A percentile compares a stretch with the other conserved stretches of the same genome.
Evolutionary conservation across 2,113 vertebrate genomes (phyloP).

Genomic region (Colinus virginianus): DNA sequence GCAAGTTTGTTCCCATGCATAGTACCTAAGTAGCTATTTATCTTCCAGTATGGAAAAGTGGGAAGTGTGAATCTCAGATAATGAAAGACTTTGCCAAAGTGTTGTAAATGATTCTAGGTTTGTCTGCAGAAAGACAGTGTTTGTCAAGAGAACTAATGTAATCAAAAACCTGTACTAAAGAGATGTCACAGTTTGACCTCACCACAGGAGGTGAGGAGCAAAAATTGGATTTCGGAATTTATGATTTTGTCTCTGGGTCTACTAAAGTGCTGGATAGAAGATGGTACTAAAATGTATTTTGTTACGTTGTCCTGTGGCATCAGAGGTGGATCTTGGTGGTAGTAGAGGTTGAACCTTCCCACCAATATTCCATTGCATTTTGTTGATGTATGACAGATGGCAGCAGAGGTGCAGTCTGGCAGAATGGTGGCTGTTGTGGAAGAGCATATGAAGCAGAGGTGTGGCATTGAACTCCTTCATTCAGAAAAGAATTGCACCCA

Average conservation of each 20-base stretch:
- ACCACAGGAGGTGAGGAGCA: not conserved
- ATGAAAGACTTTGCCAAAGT: not conserved
- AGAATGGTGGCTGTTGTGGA: too few species aligned
- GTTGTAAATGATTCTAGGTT: not conserved
- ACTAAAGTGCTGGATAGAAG: not conserved
- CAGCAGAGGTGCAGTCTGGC: too few species aligned
- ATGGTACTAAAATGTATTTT: not conserved
- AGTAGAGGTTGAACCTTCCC: too few species aligned
- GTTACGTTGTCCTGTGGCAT: too few species aligned
- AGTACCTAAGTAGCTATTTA: not conserved
- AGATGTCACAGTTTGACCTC: not conserved
- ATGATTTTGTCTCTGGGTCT: not conserved
- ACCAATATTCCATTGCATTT: too few species aligned
- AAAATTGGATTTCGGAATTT: not conserved
- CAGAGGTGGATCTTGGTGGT: too few species aligned
- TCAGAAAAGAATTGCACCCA: too few species aligned
- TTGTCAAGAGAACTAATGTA: not conserved
- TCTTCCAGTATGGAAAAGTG: not conserved
- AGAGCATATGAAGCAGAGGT: too few species aligned
- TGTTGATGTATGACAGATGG: too few species aligned
- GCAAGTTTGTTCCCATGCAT: not conserved
- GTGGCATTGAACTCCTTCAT: too few species aligned
- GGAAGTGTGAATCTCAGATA: not conserved
- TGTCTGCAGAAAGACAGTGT: not conserved
- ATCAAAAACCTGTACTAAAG: not conserved